Conservation (phyloP, 2,113 vertebrate species). For the Phalacrocorax aristotelis region DNA sequence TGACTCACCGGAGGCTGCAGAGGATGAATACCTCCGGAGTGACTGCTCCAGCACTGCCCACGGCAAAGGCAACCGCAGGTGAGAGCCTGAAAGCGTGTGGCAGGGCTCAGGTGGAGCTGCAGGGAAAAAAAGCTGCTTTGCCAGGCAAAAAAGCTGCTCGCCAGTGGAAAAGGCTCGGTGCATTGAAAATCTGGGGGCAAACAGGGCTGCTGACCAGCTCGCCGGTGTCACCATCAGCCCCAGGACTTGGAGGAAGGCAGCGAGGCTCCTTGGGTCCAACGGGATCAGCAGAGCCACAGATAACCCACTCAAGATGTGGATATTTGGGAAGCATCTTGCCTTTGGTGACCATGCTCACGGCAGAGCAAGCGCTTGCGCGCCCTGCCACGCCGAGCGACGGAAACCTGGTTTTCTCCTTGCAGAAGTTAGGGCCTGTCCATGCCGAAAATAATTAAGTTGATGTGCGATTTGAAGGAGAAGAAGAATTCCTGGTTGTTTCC, state of each 20-base stretch:
- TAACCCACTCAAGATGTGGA: rapidly evolving
- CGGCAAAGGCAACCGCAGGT: not conserved
- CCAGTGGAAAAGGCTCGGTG: rapidly evolving
- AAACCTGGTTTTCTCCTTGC: not conserved
- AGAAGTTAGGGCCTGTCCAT: not conserved
- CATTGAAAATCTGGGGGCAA: rapidly evolving
- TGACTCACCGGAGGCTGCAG: not conserved
- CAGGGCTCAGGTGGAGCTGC: not conserved
- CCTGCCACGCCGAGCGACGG: rapidly evolving
- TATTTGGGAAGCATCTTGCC: not conserved
- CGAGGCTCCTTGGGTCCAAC: rapidly evolving
- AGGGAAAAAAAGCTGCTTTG: not conserved
- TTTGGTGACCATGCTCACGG: rapidly evolving
- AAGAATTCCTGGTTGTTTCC: not conserved
- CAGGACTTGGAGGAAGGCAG: rapidly evolving
- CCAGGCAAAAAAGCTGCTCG: not conserved
- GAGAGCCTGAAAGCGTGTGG: rapidly evolving
- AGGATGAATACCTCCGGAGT: not conserved
- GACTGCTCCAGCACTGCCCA: rapidly evolving
- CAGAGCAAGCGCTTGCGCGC: rapidly evolving
- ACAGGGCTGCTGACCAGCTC: not conserved
- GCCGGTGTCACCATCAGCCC: rapidly evolving
- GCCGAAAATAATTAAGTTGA: not conserved
- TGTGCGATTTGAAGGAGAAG: not conserved
- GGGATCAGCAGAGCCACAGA: rapidly evolving